Base-by-base conservation (phyloP, 2,888 invertebrate genomes). In the Xanthostigma xanthostigma region DNA sequence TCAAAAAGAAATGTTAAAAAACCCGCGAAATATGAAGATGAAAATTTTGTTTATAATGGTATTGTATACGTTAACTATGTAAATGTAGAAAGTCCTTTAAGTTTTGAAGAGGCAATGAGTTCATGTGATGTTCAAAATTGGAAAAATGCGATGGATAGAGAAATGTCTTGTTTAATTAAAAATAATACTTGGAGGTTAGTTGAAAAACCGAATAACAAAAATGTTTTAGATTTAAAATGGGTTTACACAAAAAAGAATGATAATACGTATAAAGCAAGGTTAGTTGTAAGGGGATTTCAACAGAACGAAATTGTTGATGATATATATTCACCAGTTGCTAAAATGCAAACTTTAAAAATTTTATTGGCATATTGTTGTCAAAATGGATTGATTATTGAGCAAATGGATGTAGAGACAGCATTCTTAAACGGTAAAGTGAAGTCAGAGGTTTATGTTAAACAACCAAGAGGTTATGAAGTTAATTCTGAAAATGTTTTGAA, bases 351-450 rank as follows among this genome's bases (percentile, higher is more conserved):
- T 36, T 37, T n/a, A 39, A 38, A 36, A 45, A 9, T 39, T 5
- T 45, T 45, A 14, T 45, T 45, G 38, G n/a, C 17, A 3, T 17
- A 17, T 17, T 17, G 17, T 17, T 17, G 17, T 17, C 17, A 17
- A 17, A 17, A 17, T 17, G 45, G 14, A 33, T 37, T 50, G 27
- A 49, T 46, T 27, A 54, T 53, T n/a, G 51, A 54, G 10, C 53
- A 55, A 48, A 50, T 55, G 53, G 51, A 55, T 42, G 52, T 52
- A 12, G 48, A 52, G 41, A 50, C 51, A 5, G 53, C 54, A 0
- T 56, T 54, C 42, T 36, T 55, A 14, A 53, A 53, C 46, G 52
- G 53, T 1, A 33, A 49, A 37, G 42, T 51, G 5, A 44, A 27
- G 14, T 44, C 48, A 12, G 53, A 54, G 35, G 52, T 54, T 8